Percentiles rank a stretch among this genome's conserved stretches.
Conservation (phyloP, 1,140 invertebrate species). For the Drosophila ficusphila region DNA sequence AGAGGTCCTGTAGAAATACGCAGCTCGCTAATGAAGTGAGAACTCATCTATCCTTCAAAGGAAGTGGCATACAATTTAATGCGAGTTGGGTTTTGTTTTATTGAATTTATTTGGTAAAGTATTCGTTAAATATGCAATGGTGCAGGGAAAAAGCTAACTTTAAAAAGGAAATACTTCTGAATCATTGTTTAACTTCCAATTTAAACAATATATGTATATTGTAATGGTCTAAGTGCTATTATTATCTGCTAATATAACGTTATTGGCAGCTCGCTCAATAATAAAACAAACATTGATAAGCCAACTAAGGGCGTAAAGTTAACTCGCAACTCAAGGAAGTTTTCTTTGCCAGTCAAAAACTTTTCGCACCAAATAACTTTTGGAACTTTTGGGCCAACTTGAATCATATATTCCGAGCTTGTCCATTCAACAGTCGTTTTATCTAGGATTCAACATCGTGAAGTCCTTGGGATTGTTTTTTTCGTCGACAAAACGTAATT, state of each 20-base stretch:
- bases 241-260: no score
- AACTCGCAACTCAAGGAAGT: background rate
- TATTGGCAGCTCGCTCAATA: no score
- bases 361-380: constrained; percentile 21
- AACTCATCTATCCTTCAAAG: constrained; percentile 17
- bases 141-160: no score
- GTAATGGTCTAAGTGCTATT: no score
- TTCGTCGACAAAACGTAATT: no score
- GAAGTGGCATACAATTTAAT: background rate
- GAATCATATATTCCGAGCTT: constrained; percentile 7
- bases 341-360: constrained; percentile 3
- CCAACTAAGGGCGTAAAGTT: background rate
- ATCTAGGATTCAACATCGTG: constrained; percentile 1
- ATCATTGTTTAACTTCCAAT: no score
- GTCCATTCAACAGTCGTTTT: constrained; percentile 8
- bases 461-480: background rate
- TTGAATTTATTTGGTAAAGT: background rate
- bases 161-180: no score
- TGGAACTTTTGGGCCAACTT: constrained; percentile 10
- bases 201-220: no score
- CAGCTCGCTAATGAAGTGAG: constrained; percentile 32
- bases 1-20: background rate
- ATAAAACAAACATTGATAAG: constrained; percentile 8
- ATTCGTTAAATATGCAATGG: no score
- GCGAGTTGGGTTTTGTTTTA: background rate